Conservation (phyloP, 2,113 vertebrate genomes). For the Anguilla japonica region DNA sequence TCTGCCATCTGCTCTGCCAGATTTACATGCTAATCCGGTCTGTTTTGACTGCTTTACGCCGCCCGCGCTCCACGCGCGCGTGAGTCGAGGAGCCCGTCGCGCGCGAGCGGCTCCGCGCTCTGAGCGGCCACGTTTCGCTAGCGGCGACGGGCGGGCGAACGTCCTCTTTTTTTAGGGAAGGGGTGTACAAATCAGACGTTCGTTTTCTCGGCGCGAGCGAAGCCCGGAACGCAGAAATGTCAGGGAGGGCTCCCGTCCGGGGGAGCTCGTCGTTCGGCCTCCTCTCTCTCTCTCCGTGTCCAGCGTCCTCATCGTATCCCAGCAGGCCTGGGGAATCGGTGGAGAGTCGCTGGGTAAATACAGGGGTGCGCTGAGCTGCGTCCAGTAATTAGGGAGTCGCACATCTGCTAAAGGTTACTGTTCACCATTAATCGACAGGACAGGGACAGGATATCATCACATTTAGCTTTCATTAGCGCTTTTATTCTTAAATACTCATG, state of each 20-base stretch:
- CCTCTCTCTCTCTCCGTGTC: background rate
- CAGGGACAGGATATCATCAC: background rate
- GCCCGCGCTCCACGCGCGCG: background rate
- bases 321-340: background rate
- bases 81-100: background rate
- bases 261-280: conserved; percentile 12
- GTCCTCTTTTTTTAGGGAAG: background rate
- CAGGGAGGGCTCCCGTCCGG: background rate
- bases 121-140: background rate
- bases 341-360: background rate
- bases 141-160: background rate
- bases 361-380: background rate
- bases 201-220: background rate
- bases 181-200: background rate
- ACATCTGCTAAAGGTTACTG: background rate
- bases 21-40: conserved; percentile 10
- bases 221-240: background rate
- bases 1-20: background rate
- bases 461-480: background rate
- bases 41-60: background rate
- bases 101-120: background rate
- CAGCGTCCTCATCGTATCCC: conserved; percentile 11
- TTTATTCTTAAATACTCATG: too few relatives aligned
- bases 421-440: background rate
- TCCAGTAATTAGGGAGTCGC: background rate